Evolutionary conservation across 2,888 invertebrate genomes (phyloP), one percentile per base, ranked within the genome.

Genomic region (Thalpophila matura): DNA sequence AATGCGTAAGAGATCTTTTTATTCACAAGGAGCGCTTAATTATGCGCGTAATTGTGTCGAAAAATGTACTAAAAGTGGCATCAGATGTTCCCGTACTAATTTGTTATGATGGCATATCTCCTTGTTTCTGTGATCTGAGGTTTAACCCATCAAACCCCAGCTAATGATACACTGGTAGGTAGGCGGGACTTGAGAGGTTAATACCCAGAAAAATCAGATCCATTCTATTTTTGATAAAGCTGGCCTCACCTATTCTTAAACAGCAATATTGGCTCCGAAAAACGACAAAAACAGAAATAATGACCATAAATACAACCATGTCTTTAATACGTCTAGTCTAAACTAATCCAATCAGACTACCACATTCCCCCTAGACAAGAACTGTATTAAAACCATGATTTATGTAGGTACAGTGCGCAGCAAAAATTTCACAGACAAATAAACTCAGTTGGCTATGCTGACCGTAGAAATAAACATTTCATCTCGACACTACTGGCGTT

Each of bases 401-500:
- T 68, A 69, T 35, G 22, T 5, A 20, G 24, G 33, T 45, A 35
- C 61, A 35, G 29, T 35, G 12, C 18, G 43, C 42, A 55, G 22
- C n/a, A 37, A 45, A n/a, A 38, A 47, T 59, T 57, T 47, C 49
- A 35, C 70, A 74, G 71, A 75, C 55, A 56, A 47, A 56, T 62
- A 74, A 47, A 68, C 43, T 47, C 14, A 2, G 45, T 55, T 69
- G 37, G 46, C 26, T 46, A 29, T 69, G 51, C 75, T 71, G 75
- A 61, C 70, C 63, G 42, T 63, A 38, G 56, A 42, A 51, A 77
- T 79, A 76, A 79, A 81, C 77, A 77, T 79, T 79, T 75, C 51
- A 79, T 67, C 54, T 61, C 43, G 43, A 65, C 53, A 60, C 50
- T 49, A 29, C 47, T 54, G 22, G 42, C 51, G 61, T 68, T 75